Percentiles rank a stretch among this genome's conserved stretches.
Conservation (phyloP, 1,140 invertebrate species). For the Lepidotrigona ventralis region DNA sequence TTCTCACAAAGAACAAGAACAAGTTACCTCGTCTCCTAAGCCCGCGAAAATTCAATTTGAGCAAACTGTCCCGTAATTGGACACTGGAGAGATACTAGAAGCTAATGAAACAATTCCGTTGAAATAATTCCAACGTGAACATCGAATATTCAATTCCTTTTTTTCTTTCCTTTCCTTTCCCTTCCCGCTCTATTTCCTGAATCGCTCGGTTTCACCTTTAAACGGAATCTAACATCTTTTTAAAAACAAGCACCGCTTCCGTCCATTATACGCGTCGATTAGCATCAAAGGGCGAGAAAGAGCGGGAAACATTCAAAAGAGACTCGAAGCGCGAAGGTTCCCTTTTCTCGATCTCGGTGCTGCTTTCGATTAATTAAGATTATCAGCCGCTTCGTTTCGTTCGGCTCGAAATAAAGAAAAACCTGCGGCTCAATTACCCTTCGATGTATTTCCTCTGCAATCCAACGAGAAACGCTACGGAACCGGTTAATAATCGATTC, state of each 20-base stretch:
- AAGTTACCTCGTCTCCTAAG: not conserved
- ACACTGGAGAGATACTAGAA: too few relatives aligned
- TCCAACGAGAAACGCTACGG: not conserved
- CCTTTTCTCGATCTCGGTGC: too few relatives aligned
- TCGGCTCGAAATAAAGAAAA: not conserved
- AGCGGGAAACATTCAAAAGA: not conserved
- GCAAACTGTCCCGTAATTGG: not conserved
- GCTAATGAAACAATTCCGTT: not conserved
- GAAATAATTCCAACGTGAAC: not conserved
- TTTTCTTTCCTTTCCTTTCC: not conserved
- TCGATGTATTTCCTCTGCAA: not conserved
- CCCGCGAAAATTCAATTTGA: not conserved
- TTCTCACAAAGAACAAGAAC: not conserved
- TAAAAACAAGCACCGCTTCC: too few relatives aligned
- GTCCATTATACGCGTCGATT: not conserved
- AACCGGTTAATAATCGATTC: constrained; percentile 25
- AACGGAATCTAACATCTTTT: not conserved
- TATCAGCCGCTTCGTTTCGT: not conserved
- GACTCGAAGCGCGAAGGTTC: not conserved
- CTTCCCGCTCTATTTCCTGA: not conserved
- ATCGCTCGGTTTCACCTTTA: not conserved
- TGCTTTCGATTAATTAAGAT: constrained; percentile 5
- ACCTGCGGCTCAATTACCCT: not conserved
- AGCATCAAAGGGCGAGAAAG: not conserved
- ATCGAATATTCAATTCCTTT: not conserved